Evolutionary conservation across 2,888 invertebrate genomes (phyloP), one percentile per base, ranked within the genome.

Genomic region (Boloria euphrosyne): DNA sequence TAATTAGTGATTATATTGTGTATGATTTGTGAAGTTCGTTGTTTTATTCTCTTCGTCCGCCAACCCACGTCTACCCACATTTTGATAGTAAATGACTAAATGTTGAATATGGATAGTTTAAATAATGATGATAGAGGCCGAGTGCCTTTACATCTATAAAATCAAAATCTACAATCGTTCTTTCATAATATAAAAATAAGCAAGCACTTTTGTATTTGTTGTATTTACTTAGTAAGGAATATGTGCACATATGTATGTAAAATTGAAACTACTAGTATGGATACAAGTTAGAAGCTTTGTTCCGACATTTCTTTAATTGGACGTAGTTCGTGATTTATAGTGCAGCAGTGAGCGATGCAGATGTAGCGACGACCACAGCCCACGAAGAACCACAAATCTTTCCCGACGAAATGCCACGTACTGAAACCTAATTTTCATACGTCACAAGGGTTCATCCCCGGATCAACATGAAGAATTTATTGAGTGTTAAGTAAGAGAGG

Each of bases 401-500:
- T 74, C 75, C 69, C 67, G 60, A 66, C 67, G 75, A 75, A 74
- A 76, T 72, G 72, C 74, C 74, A 75, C 77, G 78, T 75, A 66
- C 76, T 72, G 78, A 80, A 79, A 81, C 80, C 80, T 82, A 78
- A 86, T 87, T 86, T 86, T 85, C 85, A 86, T 86, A 85, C 80
- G 85, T 85, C 85, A 76, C 82, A 78, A 79, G 78, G 79, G 81
- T 83, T 85, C 83, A 85, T 83, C 85, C 83, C 71, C 71, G 84
- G 87, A 86, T 89, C 87, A 87, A 78, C 79, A 77, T 83, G 85
- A 86, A 83, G 82, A 84, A 87, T 88, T 87, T 89, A 89, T 87
- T 82, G 84, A 82, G 78, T 84, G 83, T 84, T 84, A 78, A 76
- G 77, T 77, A 73, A 76, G 78, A 65, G 63, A 69, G 59, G 65